A percentile compares a stretch with the other conserved stretches of the same genome.
Evolutionary conservation across 2,888 invertebrate genomes (phyloP).

Genomic region (Andrena bucephala): DNA sequence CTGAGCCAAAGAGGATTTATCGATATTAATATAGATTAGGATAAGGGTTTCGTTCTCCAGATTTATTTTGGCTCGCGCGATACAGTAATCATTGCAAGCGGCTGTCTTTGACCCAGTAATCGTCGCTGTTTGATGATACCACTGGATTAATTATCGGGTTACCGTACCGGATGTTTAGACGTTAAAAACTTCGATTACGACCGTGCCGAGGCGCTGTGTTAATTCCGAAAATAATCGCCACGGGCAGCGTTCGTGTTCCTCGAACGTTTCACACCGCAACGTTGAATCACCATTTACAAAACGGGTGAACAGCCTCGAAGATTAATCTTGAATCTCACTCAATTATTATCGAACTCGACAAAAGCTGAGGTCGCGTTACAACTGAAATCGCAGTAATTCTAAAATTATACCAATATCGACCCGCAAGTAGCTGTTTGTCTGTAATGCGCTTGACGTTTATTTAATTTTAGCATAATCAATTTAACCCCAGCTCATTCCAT

Average conservation of each 20-base stretch:
- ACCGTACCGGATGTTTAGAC: slow-evolving; percentile 64
- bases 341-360: not conserved
- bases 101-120: slow-evolving; percentile 63
- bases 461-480: no score
- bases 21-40: not conserved
- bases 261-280: not conserved
- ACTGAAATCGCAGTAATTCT: not conserved
- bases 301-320: not conserved
- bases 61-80: slow-evolving; percentile 10
- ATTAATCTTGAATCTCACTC: not conserved
- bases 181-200: slow-evolving; percentile 53
- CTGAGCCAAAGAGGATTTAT: not conserved
- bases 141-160: slow-evolving; percentile 64
- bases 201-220: slow-evolving; percentile 26
- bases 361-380: not conserved
- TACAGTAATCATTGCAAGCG: slow-evolving; percentile 26
- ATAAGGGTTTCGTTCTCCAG: slow-evolving; percentile 7
- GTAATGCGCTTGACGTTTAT: not conserved
- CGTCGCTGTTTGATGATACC: slow-evolving; percentile 39
- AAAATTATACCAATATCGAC: not conserved
- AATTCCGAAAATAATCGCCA: slow-evolving; percentile 54
- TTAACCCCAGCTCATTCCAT: no score
- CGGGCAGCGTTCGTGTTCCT: slow-evolving; percentile 6
- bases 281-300: slow-evolving; percentile 1
- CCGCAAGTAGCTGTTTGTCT: no score